A percentile compares a stretch with the other conserved stretches of the same genome.
These are phyloP conservation scores for Euproctis similis DNA, from an alignment of 2,888 invertebrate species.

Conservation along the genomic window DNA sequence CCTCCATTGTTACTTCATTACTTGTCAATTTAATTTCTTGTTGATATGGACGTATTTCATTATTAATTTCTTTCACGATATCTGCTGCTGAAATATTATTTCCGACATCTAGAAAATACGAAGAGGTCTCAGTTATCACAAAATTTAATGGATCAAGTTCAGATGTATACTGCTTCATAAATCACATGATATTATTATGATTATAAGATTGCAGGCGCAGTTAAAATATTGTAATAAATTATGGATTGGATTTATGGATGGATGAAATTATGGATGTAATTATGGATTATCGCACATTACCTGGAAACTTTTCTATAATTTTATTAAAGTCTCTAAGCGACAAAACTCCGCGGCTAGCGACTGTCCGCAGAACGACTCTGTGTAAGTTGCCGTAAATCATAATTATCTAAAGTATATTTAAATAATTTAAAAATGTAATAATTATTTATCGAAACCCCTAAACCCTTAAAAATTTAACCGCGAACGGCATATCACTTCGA, in stretches of 20 bases:
- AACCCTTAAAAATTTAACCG: too few species aligned
- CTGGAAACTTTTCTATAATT: constrained; percentile 29
- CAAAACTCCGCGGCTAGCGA: constrained; percentile 56
- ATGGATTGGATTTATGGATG: too few species aligned
- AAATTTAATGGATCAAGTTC: neutral
- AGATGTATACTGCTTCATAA: neutral
- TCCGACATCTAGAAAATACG: constrained; percentile 23
- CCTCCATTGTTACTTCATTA: constrained; percentile 53
- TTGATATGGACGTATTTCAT: constrained; percentile 45
- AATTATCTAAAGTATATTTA: too few species aligned
- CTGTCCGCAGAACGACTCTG: constrained; percentile 47
- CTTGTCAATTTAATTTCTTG: constrained; percentile 53
- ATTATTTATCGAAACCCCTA: too few species aligned
- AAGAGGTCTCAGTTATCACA: neutral
- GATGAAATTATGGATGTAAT: neutral
- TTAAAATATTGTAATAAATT: too few species aligned
- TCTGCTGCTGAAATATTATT: constrained; percentile 27
- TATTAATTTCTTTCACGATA: constrained; percentile 49
- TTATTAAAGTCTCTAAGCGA: constrained; percentile 36
- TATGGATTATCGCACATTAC: constrained; percentile 18
- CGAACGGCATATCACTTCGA: too few species aligned
- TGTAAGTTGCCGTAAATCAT: constrained; percentile 46
- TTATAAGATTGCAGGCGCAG: too few species aligned
- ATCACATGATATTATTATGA: neutral
- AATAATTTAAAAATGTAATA: too few species aligned